phyloP scores from a whole-genome alignment of 1,140 invertebrate species.

The Aphaenogaster floridana region DNA sequence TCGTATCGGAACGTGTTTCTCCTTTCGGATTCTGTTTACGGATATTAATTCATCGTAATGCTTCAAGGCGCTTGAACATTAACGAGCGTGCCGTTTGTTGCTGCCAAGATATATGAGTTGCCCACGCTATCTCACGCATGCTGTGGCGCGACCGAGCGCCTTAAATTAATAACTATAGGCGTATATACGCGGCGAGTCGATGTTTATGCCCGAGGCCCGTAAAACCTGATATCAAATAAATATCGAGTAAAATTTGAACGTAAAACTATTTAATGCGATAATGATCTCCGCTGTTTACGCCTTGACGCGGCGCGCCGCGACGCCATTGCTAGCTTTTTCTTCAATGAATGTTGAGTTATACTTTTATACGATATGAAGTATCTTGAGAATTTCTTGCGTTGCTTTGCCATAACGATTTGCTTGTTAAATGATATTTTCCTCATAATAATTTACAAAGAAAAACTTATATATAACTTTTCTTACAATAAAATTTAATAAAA shows the following conservation, averaged over 20 bases:
- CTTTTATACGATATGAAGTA: not conserved
- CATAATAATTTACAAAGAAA: not conserved
- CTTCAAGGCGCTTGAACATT: constrained; percentile 54
- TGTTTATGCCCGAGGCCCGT: not conserved
- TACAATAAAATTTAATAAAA: not conserved
- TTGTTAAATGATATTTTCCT: not conserved
- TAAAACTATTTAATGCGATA: constrained; percentile 39
- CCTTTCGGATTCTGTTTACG: constrained; percentile 46
- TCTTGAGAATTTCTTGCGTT: not conserved
- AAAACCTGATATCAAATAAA: constrained; percentile 23
- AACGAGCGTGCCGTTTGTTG: constrained; percentile 60
- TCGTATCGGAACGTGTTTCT: constrained; percentile 25
- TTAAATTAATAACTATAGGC: constrained; percentile 18
- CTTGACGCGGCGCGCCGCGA: too few species aligned
- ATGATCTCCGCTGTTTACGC: not conserved
- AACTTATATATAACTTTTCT: not conserved
- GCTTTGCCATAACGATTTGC: not conserved
- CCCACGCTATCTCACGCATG: constrained; percentile 13
- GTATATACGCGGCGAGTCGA: too few species aligned
- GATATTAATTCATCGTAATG: constrained; percentile 55
- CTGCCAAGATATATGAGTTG: not conserved
- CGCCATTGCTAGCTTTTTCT: not conserved
- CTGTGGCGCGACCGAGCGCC: not conserved
- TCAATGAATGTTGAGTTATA: not conserved
- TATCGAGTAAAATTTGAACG: constrained; percentile 10